Evolutionary conservation across 1,140 invertebrate genomes (phyloP).

Genomic region (Drosophila bipectinata): DNA sequence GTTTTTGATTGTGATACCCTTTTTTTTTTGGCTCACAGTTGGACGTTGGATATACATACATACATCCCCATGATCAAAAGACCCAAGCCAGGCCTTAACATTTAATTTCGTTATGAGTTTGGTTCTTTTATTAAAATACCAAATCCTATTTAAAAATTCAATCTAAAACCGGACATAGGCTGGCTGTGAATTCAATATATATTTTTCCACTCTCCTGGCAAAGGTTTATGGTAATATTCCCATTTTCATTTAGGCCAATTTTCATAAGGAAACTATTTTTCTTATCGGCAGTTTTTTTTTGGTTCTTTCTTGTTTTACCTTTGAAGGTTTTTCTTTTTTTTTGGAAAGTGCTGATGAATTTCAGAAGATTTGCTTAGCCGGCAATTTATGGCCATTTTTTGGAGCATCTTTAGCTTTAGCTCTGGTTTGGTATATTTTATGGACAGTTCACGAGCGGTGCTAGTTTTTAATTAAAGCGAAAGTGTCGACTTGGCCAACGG

Average conservation of each 20-base stretch:
- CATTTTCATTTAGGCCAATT: not conserved
- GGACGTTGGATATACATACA: too few relatives aligned
- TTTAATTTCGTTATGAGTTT: not conserved
- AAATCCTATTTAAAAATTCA: not conserved
- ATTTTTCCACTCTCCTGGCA: not conserved
- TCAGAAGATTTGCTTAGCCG: conserved; percentile 62
- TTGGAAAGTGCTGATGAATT: too few relatives aligned
- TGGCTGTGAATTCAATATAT: not conserved
- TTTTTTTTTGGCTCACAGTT: conserved; percentile 18
- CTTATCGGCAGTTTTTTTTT: conserved; percentile 11
- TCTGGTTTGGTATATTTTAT: conserved; percentile 64
- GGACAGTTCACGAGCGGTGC: conserved; percentile 42
- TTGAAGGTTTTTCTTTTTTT: not conserved
- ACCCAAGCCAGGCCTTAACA: conserved; percentile 1
- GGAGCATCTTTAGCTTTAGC: not conserved
- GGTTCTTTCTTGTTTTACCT: conserved; percentile 2
- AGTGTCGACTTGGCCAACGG: conserved; percentile 65
- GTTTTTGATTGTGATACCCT: conserved; percentile 44
- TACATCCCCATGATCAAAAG: conserved; percentile 16
- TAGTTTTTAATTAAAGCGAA: conserved; percentile 82
- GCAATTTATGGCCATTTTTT: conserved; percentile 58
- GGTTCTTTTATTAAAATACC: not conserved
- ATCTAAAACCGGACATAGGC: not conserved
- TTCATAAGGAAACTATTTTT: conserved; percentile 22
- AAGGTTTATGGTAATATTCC: not conserved